Base-by-base conservation (phyloP, 2,888 invertebrate species). In the Carterocephalus palaemon region DNA sequence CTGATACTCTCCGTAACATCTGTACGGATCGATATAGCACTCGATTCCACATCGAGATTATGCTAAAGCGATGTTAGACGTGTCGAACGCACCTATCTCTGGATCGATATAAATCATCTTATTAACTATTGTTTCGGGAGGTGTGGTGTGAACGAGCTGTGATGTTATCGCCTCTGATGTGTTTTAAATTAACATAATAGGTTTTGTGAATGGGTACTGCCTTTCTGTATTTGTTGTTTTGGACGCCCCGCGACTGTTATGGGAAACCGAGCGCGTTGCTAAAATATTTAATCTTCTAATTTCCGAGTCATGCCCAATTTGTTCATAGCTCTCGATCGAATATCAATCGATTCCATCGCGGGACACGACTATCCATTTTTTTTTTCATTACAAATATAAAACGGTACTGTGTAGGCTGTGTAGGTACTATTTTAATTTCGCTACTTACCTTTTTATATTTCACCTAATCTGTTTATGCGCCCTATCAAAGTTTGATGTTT, bases 161-260 rank as follows among this genome's bases (percentile, higher is more conserved):
- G 83, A 86, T 86, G 65, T 66, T 84, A 85, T 85, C 84, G 59
- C 51, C 66, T 66, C 74, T 76, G 83, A 85, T 86, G 85, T 86
- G 86, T 85, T 86, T 86, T 84, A 85, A 84, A 86, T 85, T 86
- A 86, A 84, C 86, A 86, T 86, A 86, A 86, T 86, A 86, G 84
- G 83, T 83, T 85, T 84, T 81, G 80, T 85, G 84, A 85, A 86
- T 85, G 86, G 78, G 70, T 80, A 82, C 76, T 71, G 72, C 68
- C 60, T 76, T 76, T 75, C 67, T 70, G 58, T 74, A 72, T 84
- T 83, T 82, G 81, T 78, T 82, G 81, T 80, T 69, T 70, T 61
- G 59, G 61, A 60, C 54, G 51, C 50, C 42, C 34, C 42, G 7
- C 29, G 53, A 49, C 37, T 57, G 56, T 59, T 62, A 63, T 68